Evolutionary conservation across 2,888 invertebrate species (phyloP), one percentile per base, ranked within the genome.

Genomic region (Plutella xylostella): DNA sequence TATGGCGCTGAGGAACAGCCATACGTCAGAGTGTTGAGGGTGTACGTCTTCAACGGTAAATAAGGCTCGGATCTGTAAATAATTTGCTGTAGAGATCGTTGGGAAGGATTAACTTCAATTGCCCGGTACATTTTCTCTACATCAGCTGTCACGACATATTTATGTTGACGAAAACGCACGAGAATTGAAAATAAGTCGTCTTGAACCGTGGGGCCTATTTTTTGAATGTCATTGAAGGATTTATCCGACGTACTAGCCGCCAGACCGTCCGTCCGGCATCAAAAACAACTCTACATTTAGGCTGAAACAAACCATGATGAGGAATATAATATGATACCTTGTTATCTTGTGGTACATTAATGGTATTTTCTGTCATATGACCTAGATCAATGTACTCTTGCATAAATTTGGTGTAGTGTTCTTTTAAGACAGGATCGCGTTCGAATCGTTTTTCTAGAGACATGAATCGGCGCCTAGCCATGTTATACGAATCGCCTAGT

Each of bases 381-480:
- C 20, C 20, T 15, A 38, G 21, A 21, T 20, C 21, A 19, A 21
- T 9, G 14, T 37, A 37, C 20, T 37, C 19, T 12, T 12, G 12
- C 37, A 37, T 37, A 20, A 37, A 37, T 9, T 37, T 9, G 20
- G 20, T 17, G 20, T 37, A 37, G n/a, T 12, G 18, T 20, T 37
- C 37, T 37, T 20, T 18, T 2, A 12, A 20, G 11, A 11, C 9
- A 3, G 21, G 14, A 12, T 37, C 37, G n/a, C 38, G 38, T 17
- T 38, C 33, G 17, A 33, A 15, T 33, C 33, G 14, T 28, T n/a
- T 9, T 42, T 60, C 58, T 31, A 59, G 30, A n/a, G 53, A 51
- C 6, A 55, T 42, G 43, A 60, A 57, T n/a, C 56, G 47, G 28
- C 43, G 42, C 41, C 52, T 48, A 1, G 56, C 54, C 39, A 45